Percentiles rank a stretch among this genome's conserved stretches.
These are phyloP conservation scores for Barnardius zonarius DNA, from an alignment of 2,113 vertebrate genomes.

Conservation along the genomic window DNA sequence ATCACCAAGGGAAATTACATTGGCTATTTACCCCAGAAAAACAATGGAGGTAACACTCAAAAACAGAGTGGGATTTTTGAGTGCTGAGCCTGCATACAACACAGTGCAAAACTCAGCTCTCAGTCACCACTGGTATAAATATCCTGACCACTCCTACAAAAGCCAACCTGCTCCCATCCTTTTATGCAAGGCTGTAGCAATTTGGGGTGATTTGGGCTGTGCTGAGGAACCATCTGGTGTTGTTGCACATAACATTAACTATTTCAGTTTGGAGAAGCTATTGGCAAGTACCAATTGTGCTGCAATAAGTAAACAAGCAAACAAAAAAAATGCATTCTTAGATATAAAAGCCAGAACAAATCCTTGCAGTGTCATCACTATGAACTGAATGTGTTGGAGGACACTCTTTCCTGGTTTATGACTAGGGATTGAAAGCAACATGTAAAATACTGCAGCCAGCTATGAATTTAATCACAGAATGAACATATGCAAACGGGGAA, in stretches of 20 bases:
- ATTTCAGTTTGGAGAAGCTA: background rate
- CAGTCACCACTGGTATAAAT: background rate
- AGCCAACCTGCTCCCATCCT: background rate
- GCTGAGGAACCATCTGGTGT: background rate
- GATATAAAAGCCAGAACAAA: background rate
- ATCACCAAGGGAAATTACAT: background rate
- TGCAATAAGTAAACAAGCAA: background rate
- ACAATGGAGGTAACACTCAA: background rate
- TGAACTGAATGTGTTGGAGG: background rate
- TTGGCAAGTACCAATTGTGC: background rate
- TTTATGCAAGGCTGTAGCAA: background rate
- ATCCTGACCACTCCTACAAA: background rate
- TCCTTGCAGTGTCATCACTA: background rate
- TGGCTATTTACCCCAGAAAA: background rate
- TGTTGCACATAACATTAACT: background rate
- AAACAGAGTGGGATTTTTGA: background rate
- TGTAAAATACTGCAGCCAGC: background rate
- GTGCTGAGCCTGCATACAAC: rapidly evolving
- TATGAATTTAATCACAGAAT: background rate
- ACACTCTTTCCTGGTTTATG: background rate
- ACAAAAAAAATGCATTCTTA: background rate
- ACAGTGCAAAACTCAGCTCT: background rate
- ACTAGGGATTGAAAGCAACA: background rate
- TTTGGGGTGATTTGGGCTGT: background rate
- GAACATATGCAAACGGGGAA: background rate